Evolutionary conservation across 2,797 vertebrate species (phyloP).

Genomic region (Clamator glandarius): DNA sequence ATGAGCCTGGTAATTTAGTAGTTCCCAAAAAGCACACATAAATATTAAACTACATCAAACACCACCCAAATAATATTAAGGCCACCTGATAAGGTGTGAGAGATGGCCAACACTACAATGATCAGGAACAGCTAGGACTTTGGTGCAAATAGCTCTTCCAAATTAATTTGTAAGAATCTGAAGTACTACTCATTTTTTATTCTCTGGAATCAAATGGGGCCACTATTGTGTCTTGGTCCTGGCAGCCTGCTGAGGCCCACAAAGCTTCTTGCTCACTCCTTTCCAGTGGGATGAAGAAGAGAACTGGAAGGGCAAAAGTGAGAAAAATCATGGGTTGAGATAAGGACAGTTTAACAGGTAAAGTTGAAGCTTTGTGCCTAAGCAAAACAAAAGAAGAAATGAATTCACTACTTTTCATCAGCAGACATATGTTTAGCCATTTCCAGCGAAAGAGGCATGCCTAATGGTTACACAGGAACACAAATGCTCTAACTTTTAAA

Average conservation of each 20-base stretch:
- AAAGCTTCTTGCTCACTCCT: not conserved
- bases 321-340: too few relatives aligned
- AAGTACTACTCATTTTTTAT: not conserved
- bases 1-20: not conserved
- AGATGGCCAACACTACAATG: not conserved
- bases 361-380: too few relatives aligned
- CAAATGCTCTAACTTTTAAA: fast-evolving
- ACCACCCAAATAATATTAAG: not conserved
- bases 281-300: not conserved
- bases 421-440: too few relatives aligned
- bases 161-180: not conserved
- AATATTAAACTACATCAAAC: not conserved
- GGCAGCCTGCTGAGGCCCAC: fast-evolving
- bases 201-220: not conserved
- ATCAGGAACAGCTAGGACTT: not conserved
- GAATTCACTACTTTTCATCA: too few relatives aligned
- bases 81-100: not conserved
- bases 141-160: not conserved
- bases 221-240: not conserved
- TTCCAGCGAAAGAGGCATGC: too few relatives aligned
- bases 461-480: fast-evolving
- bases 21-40: not conserved
- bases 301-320: not conserved
- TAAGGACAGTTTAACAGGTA: too few relatives aligned
- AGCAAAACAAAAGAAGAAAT: too few relatives aligned